Evolutionary conservation across 2,888 invertebrate species (phyloP).

Genomic region (Oegoconia quadripuncta): DNA sequence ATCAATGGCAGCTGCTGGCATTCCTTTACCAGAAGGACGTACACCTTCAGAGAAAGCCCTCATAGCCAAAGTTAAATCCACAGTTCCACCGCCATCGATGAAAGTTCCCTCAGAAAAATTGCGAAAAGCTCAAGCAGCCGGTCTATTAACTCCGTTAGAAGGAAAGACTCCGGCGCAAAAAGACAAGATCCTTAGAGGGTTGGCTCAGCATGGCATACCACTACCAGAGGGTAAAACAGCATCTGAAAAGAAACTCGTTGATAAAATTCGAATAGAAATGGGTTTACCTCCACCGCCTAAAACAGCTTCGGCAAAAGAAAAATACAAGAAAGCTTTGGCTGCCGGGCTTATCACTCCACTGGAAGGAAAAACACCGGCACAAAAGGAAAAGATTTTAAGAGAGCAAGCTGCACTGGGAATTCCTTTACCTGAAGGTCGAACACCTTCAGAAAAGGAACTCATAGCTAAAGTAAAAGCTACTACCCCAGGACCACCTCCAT

Average conservation of each 20-base stretch:
- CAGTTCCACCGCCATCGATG: background rate
- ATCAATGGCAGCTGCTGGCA: slow-evolving; percentile 23
- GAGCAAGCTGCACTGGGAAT: slow-evolving; percentile 16
- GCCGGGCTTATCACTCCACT: slow-evolving; percentile 26
- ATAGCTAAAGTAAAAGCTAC: slow-evolving; percentile 9
- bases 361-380: slow-evolving; percentile 23
- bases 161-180: slow-evolving; percentile 28
- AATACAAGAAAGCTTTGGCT: slow-evolving; percentile 19
- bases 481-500: slow-evolving; percentile 9
- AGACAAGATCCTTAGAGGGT: slow-evolving; percentile 22
- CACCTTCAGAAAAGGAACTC: slow-evolving; percentile 25
- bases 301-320: slow-evolving; percentile 19
- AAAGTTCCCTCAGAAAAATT: slow-evolving; percentile 19
- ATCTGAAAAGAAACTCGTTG: slow-evolving; percentile 31
- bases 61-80: slow-evolving; percentile 2
- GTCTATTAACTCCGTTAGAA: slow-evolving; percentile 22
- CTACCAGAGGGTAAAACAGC: slow-evolving; percentile 30
- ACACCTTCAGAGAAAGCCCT: slow-evolving; percentile 6
- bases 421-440: slow-evolving; percentile 25
- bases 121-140: slow-evolving; percentile 20
- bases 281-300: slow-evolving; percentile 34
- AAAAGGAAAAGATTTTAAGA: slow-evolving; percentile 28
- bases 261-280: slow-evolving; percentile 22
- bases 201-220: slow-evolving; percentile 20
- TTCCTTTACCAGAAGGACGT: slow-evolving; percentile 34